Base-by-base conservation (phyloP, 2,888 invertebrate genomes). In the Pseudococcus viburni region DNA sequence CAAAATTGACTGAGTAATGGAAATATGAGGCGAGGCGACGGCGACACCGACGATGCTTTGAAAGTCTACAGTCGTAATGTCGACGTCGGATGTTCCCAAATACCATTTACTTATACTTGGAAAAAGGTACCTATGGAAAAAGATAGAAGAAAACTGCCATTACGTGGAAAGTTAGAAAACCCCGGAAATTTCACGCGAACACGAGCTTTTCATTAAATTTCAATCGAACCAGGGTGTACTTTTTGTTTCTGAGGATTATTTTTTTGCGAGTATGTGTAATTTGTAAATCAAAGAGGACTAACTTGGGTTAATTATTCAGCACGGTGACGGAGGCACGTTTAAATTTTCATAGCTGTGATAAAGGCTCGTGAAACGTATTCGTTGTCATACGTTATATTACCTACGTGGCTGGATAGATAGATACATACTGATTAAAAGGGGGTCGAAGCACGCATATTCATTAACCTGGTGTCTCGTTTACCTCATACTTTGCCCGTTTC, bases 191-290 rank as follows among this genome's bases (percentile, higher is more conserved):
- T 83, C 33, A 83, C 46, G 19, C 19, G 46, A 42, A 46, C 19
- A 19, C 17, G 19, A 15, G 15, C n/a, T 83, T 46, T 83, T 83
- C 80, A 83, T 83, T 42, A 83, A 39, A 83, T 80, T 42, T 80
- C 19, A 80, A 80, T 80, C 17, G n/a, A 42, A 19, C 19, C n/a
- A 7, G 59, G 9, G 22, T 22, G 1, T 68, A 33, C 7, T 68
- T 26, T 68, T 68, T 26, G 22, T 68, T 26, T 22, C 68, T 1
- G 5, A 7, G 46, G 46, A 46, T 59, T 59, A 19, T 59, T 59
- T 59, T 51, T 15, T 51, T 51, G 12, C 17, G 1, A 51, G 12
- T 2, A 46, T 15, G 33, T 73, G 64, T 73, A 73, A 73, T 73
- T 73, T 73, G 1, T 15, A 73, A 73, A 73, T 12, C 68, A 73